Evolutionary conservation across 1,140 invertebrate species (phyloP), one percentile per base, ranked within the genome.

Genomic region (Aphelinus atriplicis): DNA sequence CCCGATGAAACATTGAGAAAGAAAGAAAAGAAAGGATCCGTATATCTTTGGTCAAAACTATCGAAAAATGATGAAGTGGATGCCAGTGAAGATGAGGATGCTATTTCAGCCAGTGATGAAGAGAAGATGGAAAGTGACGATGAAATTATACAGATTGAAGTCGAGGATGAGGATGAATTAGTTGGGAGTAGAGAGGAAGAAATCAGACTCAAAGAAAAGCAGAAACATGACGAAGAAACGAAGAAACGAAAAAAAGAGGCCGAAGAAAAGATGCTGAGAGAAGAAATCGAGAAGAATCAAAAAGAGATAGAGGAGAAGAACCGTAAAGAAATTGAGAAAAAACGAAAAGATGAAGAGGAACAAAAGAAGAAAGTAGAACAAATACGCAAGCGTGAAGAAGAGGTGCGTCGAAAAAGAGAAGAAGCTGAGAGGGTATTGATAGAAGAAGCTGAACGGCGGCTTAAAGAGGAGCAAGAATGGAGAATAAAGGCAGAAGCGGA

Each of bases 401-500:
- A 63, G 58, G 70, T 77, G 46, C 75, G 55, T 6, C 61, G 61
- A 47, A 66, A 76, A 48, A 77, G 57, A 62, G 68, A 75, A 67
- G 63, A 77, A 74, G 67, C 57, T 26, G 71, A 81, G 42, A 43
- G 76, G 60, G 64, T 75, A 62, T 51, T 79, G 46, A 74, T 80
- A 45, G 74, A 80, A 60, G 79, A 80, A 63, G 69, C 80, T 47
- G 67, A 78, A 80, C 50, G 56, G 73, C 3, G 70, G 61, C n/a
- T 63, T 65, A 45, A 64, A 63, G 57, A 73, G 62, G 9, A 53
- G 51, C 73, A 66, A 56, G 73, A 65, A 45, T 46, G 50, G 51
- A 9, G 56, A 51, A 56, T 9, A 64, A 58, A 50, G 68, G 43
- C 10, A 6, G 56, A 58, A 50, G 76, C 76, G 43, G 65, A 47